Evolutionary conservation across 2,113 vertebrate genomes (phyloP).

Genomic region (Neopipo cinnamomea): DNA sequence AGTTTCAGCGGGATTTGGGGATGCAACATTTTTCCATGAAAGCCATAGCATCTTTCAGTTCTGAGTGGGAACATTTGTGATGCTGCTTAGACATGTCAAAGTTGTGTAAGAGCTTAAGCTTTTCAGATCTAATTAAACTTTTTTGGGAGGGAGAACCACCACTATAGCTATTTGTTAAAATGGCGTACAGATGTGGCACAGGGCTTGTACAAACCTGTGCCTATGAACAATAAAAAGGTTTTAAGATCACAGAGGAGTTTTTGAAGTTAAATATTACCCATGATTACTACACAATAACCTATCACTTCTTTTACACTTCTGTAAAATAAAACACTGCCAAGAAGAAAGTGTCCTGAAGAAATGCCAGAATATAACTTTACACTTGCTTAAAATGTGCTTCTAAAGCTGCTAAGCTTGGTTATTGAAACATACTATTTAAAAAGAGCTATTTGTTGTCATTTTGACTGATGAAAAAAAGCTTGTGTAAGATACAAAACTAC

Average conservation of each 20-base stretch:
- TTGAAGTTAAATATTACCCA: slow-evolving; percentile 80
- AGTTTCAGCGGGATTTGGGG: neutral
- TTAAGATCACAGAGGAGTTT: slow-evolving; percentile 75
- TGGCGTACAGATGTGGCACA: slow-evolving; percentile 46
- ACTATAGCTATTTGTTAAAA: slow-evolving; percentile 44
- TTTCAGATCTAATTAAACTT: slow-evolving; percentile 58
- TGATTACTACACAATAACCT: slow-evolving; percentile 79
- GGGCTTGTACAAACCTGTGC: slow-evolving; percentile 74
- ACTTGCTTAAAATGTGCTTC: slow-evolving; percentile 52
- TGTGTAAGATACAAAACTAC: neutral
- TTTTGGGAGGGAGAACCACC: neutral
- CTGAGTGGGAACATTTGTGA: neutral
- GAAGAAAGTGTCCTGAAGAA: slow-evolving; percentile 61
- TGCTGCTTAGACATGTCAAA: neutral
- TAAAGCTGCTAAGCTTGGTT: slow-evolving; percentile 57
- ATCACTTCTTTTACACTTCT: slow-evolving; percentile 76
- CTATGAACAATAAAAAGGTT: slow-evolving; percentile 78
- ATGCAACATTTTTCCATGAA: neutral
- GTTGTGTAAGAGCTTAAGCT: neutral
- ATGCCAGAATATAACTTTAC: slow-evolving; percentile 58
- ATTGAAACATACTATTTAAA: slow-evolving; percentile 25
- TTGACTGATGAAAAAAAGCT: neutral
- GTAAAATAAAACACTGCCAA: slow-evolving; percentile 75
- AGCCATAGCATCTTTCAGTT: neutral
- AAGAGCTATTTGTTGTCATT: neutral